Base-by-base conservation (phyloP, 2,888 invertebrate genomes). In the Meliscaeva auricollis region DNA sequence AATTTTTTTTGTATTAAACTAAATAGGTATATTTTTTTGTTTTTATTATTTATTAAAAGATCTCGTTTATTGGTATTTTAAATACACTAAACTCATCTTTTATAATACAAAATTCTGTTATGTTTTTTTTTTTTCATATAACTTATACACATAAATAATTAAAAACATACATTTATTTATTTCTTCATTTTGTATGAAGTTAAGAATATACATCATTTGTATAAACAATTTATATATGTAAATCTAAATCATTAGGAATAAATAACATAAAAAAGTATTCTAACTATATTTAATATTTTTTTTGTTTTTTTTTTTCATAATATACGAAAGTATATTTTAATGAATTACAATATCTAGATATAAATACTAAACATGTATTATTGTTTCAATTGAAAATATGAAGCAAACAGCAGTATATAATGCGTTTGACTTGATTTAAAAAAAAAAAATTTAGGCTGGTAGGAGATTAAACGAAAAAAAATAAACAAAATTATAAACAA, bases 191-290 rank as follows among this genome's bases (percentile, higher is more conserved):
- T 66, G 26, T 32, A 17, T 50, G 44, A 35, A 66, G 44, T 35
- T 66, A 17, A 52, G 60, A 46, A 64, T 64, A 46, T 64, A 64
- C 46, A 64, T 32, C 15, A 38, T 70, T 50, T 64, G 35, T 56
- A 26, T 50, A 44, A 41, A 32, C 54, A 9, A 54, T 54, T 46
- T 60, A n/a, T n/a, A n/a, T n/a, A n/a, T n/a, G n/a, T 79, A 60
- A 35, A 46, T 73, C 74, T 70, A 69, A 56, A 69, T 84, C 79
- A 75, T 70, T 80, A 84, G 68, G 72, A 80, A 84, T 84, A 84
- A 84, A 84, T 84, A 84, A 84, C 84, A 80, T 84, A 70, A 58
- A 75, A 70, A 80, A 74, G 62, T 64, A 80, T 35, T 72, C 75
- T 79, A 84, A 50, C 74, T 84, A 75, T 26, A 17, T 35, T 56